Base-by-base conservation (phyloP, 1,140 invertebrate species). In the Rhopalosiphum maidis region DNA sequence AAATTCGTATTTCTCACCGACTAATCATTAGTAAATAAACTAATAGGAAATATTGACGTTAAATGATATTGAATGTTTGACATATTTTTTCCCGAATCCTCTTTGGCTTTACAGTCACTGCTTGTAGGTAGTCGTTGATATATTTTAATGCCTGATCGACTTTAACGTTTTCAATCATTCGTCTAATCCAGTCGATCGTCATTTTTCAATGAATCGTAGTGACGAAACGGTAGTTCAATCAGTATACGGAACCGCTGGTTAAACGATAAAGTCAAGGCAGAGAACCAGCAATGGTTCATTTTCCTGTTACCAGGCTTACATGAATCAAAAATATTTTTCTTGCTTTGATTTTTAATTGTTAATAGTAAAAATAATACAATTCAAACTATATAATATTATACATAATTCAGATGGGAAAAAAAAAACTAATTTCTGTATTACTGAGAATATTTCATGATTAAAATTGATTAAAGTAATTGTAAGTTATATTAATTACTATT, bases 161-260 rank as follows among this genome's bases (percentile, higher is more conserved):
- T 90, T 60, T 6, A 60, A 23, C 23, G 9, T 90, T 90, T 90
- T 90, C 88, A 90, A 90, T 90, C 88, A 90, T 90, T 90, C 88
- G 35, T 55, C 23, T 90, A 90, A 90, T 55, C 88, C 88, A 37
- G 37, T 41, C 23, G 48, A 87, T 30, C 46, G 46, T 88, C n/a
- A 48, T 90, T 60, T 90, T 60, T 90, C 51, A 55, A 21, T 37
- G 25, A 9, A 21, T 60, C 25, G 37, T 23, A 60, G 37, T 60
- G 87, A 89, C 87, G 37, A 90, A 90, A 55, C 37, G 11, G 55
- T 60, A 90, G 54, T 60, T 60, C 35, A 60, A 55, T 90, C 35
- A 54, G 21, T 41, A 3, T 7, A 90, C 60, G 1, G 37, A 46
- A 23, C 23, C 87, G 25, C 4, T 46, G 87, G n/a, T 54, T 89